Base-by-base conservation (phyloP, 1,140 invertebrate genomes). In the Drosophila willistoni region DNA sequence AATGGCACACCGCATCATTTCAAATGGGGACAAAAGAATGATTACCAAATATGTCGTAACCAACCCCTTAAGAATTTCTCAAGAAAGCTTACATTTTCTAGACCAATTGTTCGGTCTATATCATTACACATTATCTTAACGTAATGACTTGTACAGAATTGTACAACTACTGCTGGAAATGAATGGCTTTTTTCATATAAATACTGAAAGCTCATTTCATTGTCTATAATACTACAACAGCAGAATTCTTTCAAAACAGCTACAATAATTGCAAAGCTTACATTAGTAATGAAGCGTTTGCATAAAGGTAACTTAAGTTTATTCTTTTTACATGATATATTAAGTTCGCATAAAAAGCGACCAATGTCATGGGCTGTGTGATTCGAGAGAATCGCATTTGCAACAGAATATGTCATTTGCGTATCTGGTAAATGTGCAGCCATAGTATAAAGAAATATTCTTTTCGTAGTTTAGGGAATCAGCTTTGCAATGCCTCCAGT, bases 261-360 rank as follows among this genome's bases (percentile, higher is more conserved):
- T 9, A 34, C 4, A 5, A 33, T 56, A 29, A 56, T 56, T 6
- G 54, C 25, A 13, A 56, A 56, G n/a, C 54, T 56, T 1, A 56
- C 54, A 19, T 56, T 25, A 56, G 54, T 56, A 13, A 56, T 29
- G 22, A 56, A 12, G 19, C 54, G 54, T 14, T 33, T 56, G 54
- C 54, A 56, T 6, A 33, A 7, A 1, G 54, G 54, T 7, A n/a
- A 7, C 10, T n/a, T 13, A 3, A 56, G 29, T 33, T 56, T 56
- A 12, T 33, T 56, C n/a, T 6, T 1, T 7, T 29, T n/a, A 29
- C 54, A 56, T 7, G 29, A 56, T 2, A 22, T 22, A 22, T 22
- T 22, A 4, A 19, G 12, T 12, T 56, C 54, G 25, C 25, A 56
- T 7, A 56, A 56, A 56, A 29, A 29, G 12, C 13, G 54, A 25